phyloP scores from a whole-genome alignment of 2,797 vertebrate species.

The Sebastes steindachneri region DNA sequence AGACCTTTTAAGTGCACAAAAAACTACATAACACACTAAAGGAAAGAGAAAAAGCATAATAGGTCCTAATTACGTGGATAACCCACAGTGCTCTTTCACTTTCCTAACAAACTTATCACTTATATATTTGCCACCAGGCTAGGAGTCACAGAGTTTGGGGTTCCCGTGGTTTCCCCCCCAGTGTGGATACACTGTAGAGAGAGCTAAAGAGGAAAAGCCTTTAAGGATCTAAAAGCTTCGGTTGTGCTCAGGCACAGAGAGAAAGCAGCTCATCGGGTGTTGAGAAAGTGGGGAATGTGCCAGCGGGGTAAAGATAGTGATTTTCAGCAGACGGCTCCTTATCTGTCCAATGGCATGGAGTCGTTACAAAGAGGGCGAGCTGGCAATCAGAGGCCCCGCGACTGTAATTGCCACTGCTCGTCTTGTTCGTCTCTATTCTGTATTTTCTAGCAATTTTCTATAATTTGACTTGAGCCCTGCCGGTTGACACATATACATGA shows the following conservation, averaged over 20 bases:
- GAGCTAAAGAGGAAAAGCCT: conserved; percentile 2
- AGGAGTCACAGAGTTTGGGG: background rate
- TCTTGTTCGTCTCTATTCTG: conserved; percentile 13
- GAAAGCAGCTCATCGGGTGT: conserved; percentile 44
- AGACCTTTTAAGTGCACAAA: too few species aligned
- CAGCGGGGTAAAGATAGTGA: conserved; percentile 42
- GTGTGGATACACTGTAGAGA: background rate
- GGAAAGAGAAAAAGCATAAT: too few species aligned
- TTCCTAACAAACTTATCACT: background rate
- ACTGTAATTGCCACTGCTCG: conserved; percentile 21
- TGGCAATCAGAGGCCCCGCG: conserved; percentile 13
- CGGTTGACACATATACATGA: background rate
- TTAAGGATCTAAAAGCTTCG: conserved; percentile 31
- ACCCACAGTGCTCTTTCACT: background rate
- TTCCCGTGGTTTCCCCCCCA: background rate
- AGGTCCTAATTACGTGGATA: too few species aligned
- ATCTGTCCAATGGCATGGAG: conserved; percentile 27
- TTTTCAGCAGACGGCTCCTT: conserved; percentile 41
- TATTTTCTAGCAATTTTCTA: conserved; percentile 4
- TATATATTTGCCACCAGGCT: conserved; percentile 12
- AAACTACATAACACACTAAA: too few species aligned
- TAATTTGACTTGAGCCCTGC: background rate
- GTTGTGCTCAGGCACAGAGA: conserved; percentile 15
- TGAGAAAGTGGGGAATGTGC: conserved; percentile 18
- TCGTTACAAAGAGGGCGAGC: conserved; percentile 13